Base-by-base conservation (phyloP, 2,797 vertebrate species). In the Pangasius djambal region DNA sequence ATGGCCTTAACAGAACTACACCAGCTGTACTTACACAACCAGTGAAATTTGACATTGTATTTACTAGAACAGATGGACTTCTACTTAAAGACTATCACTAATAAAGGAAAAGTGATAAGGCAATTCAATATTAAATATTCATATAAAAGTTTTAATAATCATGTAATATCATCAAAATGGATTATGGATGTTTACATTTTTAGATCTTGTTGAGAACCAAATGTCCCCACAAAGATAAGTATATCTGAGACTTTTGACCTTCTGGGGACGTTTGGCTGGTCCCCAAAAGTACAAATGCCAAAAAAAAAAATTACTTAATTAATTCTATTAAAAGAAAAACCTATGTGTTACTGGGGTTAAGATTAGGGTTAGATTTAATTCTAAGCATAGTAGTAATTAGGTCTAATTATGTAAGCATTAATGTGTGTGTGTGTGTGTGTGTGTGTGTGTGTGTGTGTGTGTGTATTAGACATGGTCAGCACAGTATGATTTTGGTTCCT, bases 401-500 rank as follows among this genome's bases (percentile, higher is more conserved):
- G 31, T 81, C 7, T 79, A 79, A 55, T 55, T 79, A 52, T 55
- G 50, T 55, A 31, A 78, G 48, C 12, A 3, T 48, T 25, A 28
- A 44, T 48, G 72, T 75, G 9, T 74, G 40, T 72, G 50, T 50
- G 50, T 50, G 50, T 50, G 50, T 18, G 16, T 57, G 15, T 18
- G 55, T 55, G 15, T 55, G 55, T 55, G 55, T 55, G 55, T 55
- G 55, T 55, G 55, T 55, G 55, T 18, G 9, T 79, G 50, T 79
- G 50, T 18, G 3, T 79, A 28, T 37, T 6, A 99, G 98, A 90
- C 95, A 99, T 40, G 85, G 92, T 77, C 96, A 96, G 61, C 98
- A 99, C 95, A 99, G 97, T 50, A 98, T 99, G 97, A 91, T 99
- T 89, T 96, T 99, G 65, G 97, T 99, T 78, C 97, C 98, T 2